Conservation (phyloP, 2,113 vertebrate species). For the Canis aureus region DNA sequence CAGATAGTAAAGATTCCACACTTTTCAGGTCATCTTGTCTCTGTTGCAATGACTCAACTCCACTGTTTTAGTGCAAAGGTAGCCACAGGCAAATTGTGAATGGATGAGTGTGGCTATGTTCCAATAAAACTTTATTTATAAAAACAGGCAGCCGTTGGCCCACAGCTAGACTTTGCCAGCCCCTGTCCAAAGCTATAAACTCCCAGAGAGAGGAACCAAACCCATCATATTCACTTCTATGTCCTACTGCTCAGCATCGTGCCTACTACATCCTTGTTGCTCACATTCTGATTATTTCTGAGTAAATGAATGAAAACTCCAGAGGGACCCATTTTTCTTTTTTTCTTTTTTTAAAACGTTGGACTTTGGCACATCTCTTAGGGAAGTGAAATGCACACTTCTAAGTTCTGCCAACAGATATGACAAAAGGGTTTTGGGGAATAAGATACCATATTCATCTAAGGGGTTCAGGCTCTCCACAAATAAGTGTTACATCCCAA, state of each 20-base stretch:
- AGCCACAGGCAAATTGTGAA: not conserved
- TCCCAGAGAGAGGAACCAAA: not conserved
- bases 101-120: not conserved
- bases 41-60: not conserved
- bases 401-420: constrained; percentile 56
- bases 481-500: not conserved
- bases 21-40: not conserved
- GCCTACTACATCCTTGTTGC: not conserved
- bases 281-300: not conserved
- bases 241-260: not conserved
- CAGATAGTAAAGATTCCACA: constrained; percentile 10
- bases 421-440: constrained; percentile 48
- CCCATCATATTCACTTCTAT: not conserved
- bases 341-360: constrained; percentile 1
- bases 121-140: constrained; percentile 69
- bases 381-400: not conserved
- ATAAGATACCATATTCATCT: not conserved
- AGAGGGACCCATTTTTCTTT: not conserved
- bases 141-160: not conserved
- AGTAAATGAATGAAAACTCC: not conserved
- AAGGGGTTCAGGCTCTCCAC: not conserved
- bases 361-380: constrained; percentile 34
- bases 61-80: not conserved
- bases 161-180: not conserved
- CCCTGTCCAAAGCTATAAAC: not conserved